These are phyloP conservation scores for Tricholaema leucomelas DNA, from an alignment of 2,113 vertebrate genomes.

Conservation along the genomic window DNA sequence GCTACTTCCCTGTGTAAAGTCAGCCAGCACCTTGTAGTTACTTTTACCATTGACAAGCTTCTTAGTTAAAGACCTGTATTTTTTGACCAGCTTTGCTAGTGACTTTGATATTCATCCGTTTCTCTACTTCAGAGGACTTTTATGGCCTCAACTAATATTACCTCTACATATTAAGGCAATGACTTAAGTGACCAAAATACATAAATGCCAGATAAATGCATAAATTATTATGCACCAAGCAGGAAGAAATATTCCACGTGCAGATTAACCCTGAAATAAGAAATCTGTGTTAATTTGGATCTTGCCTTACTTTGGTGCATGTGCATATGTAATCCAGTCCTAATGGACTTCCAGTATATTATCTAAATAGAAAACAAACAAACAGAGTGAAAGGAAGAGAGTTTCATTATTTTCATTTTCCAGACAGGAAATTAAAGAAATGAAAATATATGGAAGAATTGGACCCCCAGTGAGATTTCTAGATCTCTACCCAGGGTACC, in stretches of 20 bases:
- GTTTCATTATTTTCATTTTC: constrained; percentile 10
- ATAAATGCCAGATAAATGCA: not conserved
- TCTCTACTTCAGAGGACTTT: not conserved
- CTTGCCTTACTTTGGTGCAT: not conserved
- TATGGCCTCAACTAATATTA: not conserved
- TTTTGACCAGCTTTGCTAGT: not conserved
- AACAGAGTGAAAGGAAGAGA: not conserved
- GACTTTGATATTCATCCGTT: not conserved
- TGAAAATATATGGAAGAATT: not conserved
- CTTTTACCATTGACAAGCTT: not conserved
- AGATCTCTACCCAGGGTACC: not conserved
- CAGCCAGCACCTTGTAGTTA: not conserved
- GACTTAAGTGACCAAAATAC: not conserved
- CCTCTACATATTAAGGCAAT: not conserved
- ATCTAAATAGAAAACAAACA: constrained; percentile 26
- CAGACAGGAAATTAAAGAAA: constrained; percentile 26
- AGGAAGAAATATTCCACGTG: not conserved
- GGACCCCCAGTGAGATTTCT: not conserved
- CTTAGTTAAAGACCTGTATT: not conserved
- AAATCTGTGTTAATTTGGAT: not conserved
- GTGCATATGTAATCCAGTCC: not conserved
- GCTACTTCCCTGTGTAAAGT: not conserved
- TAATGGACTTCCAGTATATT: not conserved
- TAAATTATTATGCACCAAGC: not conserved
- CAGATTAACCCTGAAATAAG: not conserved